These are phyloP conservation scores for Garrulus glandarius DNA, from an alignment of 2,797 vertebrate genomes.

Conservation along the genomic window DNA sequence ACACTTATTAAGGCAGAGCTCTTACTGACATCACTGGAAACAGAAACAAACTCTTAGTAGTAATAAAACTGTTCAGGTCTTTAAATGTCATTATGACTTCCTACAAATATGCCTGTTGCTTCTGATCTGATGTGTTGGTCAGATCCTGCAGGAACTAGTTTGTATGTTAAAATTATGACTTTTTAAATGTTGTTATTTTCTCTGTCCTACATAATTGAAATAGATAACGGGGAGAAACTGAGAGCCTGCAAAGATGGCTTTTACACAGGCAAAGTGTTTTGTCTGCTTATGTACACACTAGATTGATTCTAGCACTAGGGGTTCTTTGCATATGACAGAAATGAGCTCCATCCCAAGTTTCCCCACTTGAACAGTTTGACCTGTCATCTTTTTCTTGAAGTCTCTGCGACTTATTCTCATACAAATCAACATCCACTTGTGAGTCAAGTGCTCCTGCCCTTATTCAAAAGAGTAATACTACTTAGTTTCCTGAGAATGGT, in stretches of 20 bases:
- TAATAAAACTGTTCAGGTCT: background rate
- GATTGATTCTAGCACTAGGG: background rate
- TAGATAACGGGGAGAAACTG: background rate
- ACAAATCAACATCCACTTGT: background rate
- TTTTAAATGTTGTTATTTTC: background rate
- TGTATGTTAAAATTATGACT: background rate
- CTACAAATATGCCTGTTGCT: background rate
- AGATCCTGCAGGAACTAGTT: background rate
- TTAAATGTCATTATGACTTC: background rate
- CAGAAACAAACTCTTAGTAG: background rate
- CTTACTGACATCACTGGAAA: background rate
- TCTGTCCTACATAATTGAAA: background rate
- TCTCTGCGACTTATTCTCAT: background rate
- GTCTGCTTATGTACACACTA: background rate
- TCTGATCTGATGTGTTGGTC: background rate
- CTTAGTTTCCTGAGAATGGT: background rate
- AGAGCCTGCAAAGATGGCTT: background rate
- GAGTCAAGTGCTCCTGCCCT: background rate
- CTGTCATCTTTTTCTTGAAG: background rate
- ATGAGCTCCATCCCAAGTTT: background rate
- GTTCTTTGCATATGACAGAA: background rate
- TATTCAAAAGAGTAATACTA: background rate
- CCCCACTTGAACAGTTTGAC: background rate
- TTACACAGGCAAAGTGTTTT: background rate
- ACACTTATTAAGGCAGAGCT: background rate